Evolutionary conservation across 64 coral and sea anemone species (phyloP), one percentile per base, ranked within the genome.

Genomic region (Montipora efflorescens): DNA sequence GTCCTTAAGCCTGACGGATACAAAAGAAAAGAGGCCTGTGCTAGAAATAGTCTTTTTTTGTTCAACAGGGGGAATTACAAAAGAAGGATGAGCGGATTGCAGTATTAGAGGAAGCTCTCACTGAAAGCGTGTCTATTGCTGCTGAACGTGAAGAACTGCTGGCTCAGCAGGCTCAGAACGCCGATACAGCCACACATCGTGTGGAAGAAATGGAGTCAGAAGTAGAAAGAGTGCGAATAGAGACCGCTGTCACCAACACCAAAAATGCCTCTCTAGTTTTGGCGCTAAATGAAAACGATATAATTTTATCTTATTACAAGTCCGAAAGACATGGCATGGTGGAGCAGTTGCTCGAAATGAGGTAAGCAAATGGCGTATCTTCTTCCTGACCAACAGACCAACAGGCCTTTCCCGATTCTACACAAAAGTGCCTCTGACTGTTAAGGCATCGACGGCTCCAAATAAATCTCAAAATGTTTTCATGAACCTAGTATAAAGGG

Each of bases 331-430:
- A 95, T 43, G 67, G 87, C 16, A 99, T 96, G 94, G 49, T 96
- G 57, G 97, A 95, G 58, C 94, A 99, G 66, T 68, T 96, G 52
- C 64, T 99, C 21, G 97, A 99, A 79, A 99, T 99, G 97, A 99
- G 95, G 97, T 99, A 88, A 62, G 85, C 18, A 21, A 25, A 58
- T 19, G 20, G 13, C 21, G 12, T 49, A 7, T 8, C 7, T 72
- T 71, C 5, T 36, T 36, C 5, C 36, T 7, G 66, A 25, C 45
- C 36, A 36, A 36, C 36, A 36, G 36, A 36, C 36, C 36, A 36
- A 36, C 36, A 36, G 36, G 36, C 36, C 36, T 36, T 36, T 36
- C 36, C 36, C 36, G 36, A 36, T 36, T 36, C 36, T 36, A 36
- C 36, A 36, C 36, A 2, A 36, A 36, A 36, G 36, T 0, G 36